A percentile compares a stretch with the other conserved stretches of the same genome.
Conservation (phyloP, 2,888 invertebrate species). For the Trissolcus japonicus region DNA sequence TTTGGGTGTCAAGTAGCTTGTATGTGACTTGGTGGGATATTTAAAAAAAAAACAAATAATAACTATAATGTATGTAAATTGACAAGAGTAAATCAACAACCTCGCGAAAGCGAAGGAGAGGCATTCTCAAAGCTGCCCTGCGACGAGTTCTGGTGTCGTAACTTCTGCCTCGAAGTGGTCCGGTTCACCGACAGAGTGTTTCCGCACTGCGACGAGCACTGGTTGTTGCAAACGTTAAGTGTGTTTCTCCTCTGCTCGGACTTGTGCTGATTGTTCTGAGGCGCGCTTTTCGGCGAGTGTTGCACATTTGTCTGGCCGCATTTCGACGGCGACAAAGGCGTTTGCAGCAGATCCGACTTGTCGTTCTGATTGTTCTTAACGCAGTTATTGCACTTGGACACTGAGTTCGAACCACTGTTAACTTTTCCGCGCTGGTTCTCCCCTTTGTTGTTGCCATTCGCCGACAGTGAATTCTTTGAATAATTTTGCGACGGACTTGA, state of each 20-base stretch:
- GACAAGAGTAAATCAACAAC: conserved; percentile 65
- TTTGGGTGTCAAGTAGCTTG: too few relatives aligned
- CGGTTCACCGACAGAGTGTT: conserved; percentile 64
- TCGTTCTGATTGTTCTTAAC: conserved; percentile 71
- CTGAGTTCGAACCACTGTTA: conserved; percentile 58
- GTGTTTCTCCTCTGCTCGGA: conserved; percentile 69
- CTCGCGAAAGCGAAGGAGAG: conserved; percentile 77
- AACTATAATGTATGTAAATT: neutral
- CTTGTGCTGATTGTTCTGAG: conserved; percentile 70
- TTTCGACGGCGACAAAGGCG: conserved; percentile 73
- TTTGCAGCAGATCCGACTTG: conserved; percentile 70
- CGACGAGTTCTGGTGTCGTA: conserved; percentile 76
- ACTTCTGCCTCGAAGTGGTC: conserved; percentile 72
- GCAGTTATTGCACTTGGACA: conserved; percentile 74
- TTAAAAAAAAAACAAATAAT: neutral
- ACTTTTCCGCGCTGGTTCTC: conserved; percentile 65
- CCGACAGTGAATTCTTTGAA: conserved; percentile 67
- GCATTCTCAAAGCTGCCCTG: conserved; percentile 71
- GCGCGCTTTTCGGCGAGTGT: conserved; percentile 68
- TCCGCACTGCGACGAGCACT: conserved; percentile 64
- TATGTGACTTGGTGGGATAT: neutral
- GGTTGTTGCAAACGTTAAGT: conserved; percentile 71
- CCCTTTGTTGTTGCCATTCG: conserved; percentile 64
- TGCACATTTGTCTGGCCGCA: conserved; percentile 63
- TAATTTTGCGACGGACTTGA: conserved; percentile 71